Evolutionary conservation across 2,888 invertebrate genomes (phyloP).

Genomic region (Corbicula japonica): DNA sequence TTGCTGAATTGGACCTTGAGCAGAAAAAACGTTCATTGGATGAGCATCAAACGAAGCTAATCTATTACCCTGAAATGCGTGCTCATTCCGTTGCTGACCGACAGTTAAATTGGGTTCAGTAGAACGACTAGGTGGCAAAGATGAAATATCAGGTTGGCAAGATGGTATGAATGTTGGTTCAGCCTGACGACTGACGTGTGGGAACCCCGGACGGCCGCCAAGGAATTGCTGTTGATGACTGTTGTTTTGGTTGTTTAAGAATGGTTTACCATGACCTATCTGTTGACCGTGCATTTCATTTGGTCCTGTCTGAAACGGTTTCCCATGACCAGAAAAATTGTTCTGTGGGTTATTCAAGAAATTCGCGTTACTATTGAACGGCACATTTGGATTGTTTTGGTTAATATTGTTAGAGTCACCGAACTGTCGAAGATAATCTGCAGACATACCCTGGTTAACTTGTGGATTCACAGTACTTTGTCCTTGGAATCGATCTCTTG

Average conservation of each 20-base stretch:
- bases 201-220: no score
- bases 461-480: no score
- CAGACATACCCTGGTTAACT: no score
- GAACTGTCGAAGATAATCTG: no score
- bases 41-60: no score
- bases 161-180: neutral
- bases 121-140: neutral
- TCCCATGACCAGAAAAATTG: neutral
- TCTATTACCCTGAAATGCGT: no score
- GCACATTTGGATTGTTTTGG: slow-evolving; percentile 12
- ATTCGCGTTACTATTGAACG: slow-evolving; percentile 1
- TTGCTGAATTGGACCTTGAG: no score
- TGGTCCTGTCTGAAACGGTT: slow-evolving; percentile 1
- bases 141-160: neutral
- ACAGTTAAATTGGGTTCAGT: neutral
- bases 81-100: no score
- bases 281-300: neutral
- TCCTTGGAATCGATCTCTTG: neutral
- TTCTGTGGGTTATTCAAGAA: no score
- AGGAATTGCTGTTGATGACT: neutral
- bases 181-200: neutral
- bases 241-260: no score
- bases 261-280: slow-evolving; percentile 4
- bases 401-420: slow-evolving; percentile 15
- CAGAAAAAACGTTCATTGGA: no score